Evolutionary conservation across 2,797 vertebrate species (phyloP), one percentile per base, ranked within the genome.

Genomic region (Geotrypetes seraphini): DNA sequence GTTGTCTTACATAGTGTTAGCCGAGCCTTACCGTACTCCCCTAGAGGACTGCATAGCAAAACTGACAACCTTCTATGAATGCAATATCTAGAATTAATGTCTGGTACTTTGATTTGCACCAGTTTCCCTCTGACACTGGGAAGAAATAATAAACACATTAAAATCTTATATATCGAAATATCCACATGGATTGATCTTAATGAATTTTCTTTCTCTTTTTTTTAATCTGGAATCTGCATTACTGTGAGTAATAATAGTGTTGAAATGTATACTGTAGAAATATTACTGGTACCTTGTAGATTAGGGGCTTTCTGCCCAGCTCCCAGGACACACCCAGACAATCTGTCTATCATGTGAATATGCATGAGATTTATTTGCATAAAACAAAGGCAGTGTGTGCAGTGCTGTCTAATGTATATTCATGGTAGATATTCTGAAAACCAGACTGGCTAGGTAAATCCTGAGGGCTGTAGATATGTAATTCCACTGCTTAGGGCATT

Each of bases 221-320:
- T n/a, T n/a, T n/a, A n/a, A 46, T 65, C 69, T 70, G 69, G 49
- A 70, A 55, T 51, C 64, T 25, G 10, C 39, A 64, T 71, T 60
- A 33, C n/a, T n/a, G n/a, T 22, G 39, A 28, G 57, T 58, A 59
- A 50, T 66, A 58, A 43, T 16, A 49, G 15, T 43, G 52, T 70
- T 21, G 39, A 36, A 2, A 20, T 19, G 9, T 22, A 41, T 57
- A 12, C 31, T 53, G 15, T n/a, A n/a, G n/a, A n/a, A n/a, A n/a
- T n/a, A n/a, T n/a, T n/a, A n/a, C n/a, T n/a, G n/a, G n/a, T n/a
- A n/a, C n/a, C n/a, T n/a, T n/a, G n/a, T n/a, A n/a, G n/a, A n/a
- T n/a, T n/a, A n/a, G n/a, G n/a, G n/a, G n/a, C n/a, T n/a, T n/a
- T n/a, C n/a, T n/a, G n/a, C n/a, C n/a, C n/a, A n/a, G n/a, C n/a